These are phyloP conservation scores for Pseudococcus jackbeardsleyi DNA, from an alignment of 2,888 invertebrate genomes.

Conservation along the genomic window DNA sequence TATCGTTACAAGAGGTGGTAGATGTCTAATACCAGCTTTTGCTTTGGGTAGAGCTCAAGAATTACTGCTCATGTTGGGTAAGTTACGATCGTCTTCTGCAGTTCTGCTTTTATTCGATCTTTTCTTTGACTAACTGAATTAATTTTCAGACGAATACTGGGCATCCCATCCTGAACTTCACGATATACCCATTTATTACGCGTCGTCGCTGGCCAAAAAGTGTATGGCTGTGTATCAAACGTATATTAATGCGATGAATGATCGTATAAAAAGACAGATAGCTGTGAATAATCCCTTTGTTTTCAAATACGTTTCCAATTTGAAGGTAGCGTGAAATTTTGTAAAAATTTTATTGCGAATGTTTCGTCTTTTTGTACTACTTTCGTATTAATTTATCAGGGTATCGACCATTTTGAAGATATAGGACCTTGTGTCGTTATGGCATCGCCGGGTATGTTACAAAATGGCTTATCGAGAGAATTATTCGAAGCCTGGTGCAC, in stretches of 20 bases:
- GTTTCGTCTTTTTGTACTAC: not conserved
- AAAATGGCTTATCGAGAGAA: conserved; percentile 96
- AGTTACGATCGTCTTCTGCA: conserved; percentile 53
- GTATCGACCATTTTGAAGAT: conserved; percentile 99
- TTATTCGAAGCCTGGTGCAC: conserved; percentile 99
- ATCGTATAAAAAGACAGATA: conserved; percentile 94
- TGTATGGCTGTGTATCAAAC: conserved; percentile 99
- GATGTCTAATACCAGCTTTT: conserved; percentile 98
- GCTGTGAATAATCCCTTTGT: conserved; percentile 99
- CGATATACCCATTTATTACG: conserved; percentile 99
- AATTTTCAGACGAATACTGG: conserved; percentile 92
- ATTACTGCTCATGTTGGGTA: conserved; percentile 87
- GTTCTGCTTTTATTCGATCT: not conserved
- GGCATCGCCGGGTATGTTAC: conserved; percentile 99
- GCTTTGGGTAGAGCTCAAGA: conserved; percentile 98
- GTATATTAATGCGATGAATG: conserved; percentile 99
- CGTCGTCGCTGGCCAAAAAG: conserved; percentile 98
- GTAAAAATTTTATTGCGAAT: not conserved
- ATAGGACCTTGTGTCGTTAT: conserved; percentile 99
- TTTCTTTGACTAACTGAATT: not conserved
- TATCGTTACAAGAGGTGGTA: conserved; percentile 96
- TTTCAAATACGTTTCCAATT: conserved; percentile 95
- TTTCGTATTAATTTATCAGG: conserved; percentile 72
- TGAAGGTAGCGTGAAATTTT: conserved; percentile 76
- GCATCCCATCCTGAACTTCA: conserved; percentile 96